These are phyloP conservation scores for Cataglyphis livida DNA, from an alignment of 2,888 invertebrate species.

Conservation along the genomic window DNA sequence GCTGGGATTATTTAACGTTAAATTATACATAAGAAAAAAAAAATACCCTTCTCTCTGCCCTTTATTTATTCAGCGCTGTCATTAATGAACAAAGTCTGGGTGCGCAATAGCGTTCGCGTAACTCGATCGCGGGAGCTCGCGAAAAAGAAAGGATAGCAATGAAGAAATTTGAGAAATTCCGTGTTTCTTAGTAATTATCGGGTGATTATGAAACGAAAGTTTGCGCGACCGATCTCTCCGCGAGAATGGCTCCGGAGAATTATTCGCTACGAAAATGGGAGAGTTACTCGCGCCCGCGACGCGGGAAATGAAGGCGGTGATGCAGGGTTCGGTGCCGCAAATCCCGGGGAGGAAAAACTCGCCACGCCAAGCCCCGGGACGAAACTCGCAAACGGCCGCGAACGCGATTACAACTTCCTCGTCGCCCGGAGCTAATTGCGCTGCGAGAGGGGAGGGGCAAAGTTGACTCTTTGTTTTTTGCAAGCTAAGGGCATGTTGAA, in stretches of 20 bases:
- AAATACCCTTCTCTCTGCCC: background rate
- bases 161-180: constrained; percentile 40
- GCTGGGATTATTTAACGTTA: background rate
- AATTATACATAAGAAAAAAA: background rate
- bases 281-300: constrained; percentile 24
- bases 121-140: constrained; percentile 24
- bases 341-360: constrained; percentile 40
- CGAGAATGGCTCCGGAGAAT: background rate
- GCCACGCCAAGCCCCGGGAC: constrained; percentile 3
- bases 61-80: background rate
- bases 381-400: constrained; percentile 44
- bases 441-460: constrained; percentile 15
- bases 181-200: constrained; percentile 44
- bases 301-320: constrained; percentile 17
- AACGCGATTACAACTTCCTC: constrained; percentile 55
- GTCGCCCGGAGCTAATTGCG: constrained; percentile 51
- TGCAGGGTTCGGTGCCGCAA: constrained; percentile 22
- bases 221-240: background rate
- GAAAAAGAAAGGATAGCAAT: constrained; percentile 15
- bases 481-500: constrained; percentile 41
- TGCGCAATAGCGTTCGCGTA: background rate
- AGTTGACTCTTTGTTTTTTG: constrained; percentile 44
- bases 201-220: background rate
- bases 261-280: constrained; percentile 23
- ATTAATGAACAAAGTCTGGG: constrained; percentile 11